phyloP scores from a whole-genome alignment of 2,888 invertebrate genomes.

The Monopis laevigella region DNA sequence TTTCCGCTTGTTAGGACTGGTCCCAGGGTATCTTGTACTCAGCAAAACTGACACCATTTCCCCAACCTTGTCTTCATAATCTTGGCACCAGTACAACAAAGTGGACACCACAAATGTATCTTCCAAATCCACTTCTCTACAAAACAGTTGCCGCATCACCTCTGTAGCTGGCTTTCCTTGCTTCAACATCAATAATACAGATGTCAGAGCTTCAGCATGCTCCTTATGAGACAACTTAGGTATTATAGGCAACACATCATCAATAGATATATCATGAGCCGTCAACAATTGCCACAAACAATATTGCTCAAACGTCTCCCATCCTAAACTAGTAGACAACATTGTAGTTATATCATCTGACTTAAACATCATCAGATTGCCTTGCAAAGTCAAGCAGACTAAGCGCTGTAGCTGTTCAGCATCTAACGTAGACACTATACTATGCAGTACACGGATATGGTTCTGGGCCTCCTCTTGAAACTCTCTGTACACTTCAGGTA shows the following conservation, averaged over 20 bases:
- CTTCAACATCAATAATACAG: slow-evolving; percentile 89
- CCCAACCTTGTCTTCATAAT: slow-evolving; percentile 87
- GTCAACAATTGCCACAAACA: slow-evolving; percentile 96
- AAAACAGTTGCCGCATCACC: slow-evolving; percentile 84
- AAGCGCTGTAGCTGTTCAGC: slow-evolving; percentile 89
- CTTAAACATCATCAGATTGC: slow-evolving; percentile 84
- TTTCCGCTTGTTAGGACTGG: slow-evolving; percentile 92
- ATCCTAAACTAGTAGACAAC: slow-evolving; percentile 84
- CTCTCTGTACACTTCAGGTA: slow-evolving; percentile 92
- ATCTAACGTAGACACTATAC: slow-evolving; percentile 91
- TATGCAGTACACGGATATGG: slow-evolving; percentile 86
- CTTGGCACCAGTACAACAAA: slow-evolving; percentile 94
- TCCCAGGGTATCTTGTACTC: slow-evolving; percentile 84
- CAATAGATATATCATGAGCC: slow-evolving; percentile 94
- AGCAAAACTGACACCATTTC: slow-evolving; percentile 82
- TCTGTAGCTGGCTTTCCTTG: slow-evolving; percentile 91
- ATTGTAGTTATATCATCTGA: slow-evolving; percentile 78
- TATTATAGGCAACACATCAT: slow-evolving; percentile 81
- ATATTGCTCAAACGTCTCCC: slow-evolving; percentile 98
- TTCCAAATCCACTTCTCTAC: slow-evolving; percentile 75
- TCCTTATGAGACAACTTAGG: slow-evolving; percentile 82
- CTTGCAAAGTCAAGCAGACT: slow-evolving; percentile 90
- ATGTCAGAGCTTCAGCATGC: slow-evolving; percentile 93
- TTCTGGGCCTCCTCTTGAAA: slow-evolving; percentile 89
- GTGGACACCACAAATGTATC: slow-evolving; percentile 93